Evolutionary conservation across 1,140 invertebrate genomes (phyloP).

Genomic region (Cyrtorhinus lividipennis): DNA sequence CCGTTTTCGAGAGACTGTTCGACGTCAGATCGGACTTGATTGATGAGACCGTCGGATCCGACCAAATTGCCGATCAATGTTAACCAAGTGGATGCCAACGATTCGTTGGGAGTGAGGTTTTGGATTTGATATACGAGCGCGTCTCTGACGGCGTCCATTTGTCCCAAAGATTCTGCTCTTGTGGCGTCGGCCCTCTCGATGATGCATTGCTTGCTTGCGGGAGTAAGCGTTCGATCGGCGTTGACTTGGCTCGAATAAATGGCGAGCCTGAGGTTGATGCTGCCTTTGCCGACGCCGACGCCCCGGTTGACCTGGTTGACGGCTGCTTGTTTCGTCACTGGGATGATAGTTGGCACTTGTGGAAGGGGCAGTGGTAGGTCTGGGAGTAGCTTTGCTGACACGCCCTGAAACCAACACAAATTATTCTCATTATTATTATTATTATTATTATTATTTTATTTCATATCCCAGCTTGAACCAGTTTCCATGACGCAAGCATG

Average conservation of each 20-base stretch:
- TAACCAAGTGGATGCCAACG: neutral
- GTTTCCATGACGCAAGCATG: too few relatives aligned
- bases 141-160: neutral
- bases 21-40: neutral
- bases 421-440: too few relatives aligned
- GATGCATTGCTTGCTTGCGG: neutral
- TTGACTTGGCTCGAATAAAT: neutral
- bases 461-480: too few relatives aligned
- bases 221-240: neutral
- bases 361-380: neutral
- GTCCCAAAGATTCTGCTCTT: neutral
- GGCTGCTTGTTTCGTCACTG: neutral
- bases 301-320: neutral
- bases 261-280: neutral
- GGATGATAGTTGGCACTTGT: neutral
- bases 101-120: neutral
- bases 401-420: neutral
- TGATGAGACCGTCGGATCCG: neutral
- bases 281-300: neutral
- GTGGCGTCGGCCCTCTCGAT: neutral
- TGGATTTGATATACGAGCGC: neutral
- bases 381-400: neutral
- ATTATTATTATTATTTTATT: too few relatives aligned
- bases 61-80: neutral
- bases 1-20: too few relatives aligned